Percentiles rank a stretch among this genome's conserved stretches.
phyloP scores from a whole-genome alignment of 2,888 invertebrate genomes.

The Hypselothyrea guttata region DNA sequence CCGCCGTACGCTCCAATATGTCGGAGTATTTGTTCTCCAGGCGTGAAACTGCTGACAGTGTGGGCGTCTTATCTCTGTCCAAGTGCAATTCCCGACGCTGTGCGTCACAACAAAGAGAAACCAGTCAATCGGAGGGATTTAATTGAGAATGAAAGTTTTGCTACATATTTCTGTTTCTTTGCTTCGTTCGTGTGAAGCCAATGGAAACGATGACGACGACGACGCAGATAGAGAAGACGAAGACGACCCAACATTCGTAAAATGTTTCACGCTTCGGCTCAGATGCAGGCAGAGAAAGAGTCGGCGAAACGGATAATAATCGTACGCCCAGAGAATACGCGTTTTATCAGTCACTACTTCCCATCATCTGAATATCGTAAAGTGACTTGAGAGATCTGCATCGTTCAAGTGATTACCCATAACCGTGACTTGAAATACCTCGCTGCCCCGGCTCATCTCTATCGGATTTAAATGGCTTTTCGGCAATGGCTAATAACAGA shows the following conservation, averaged over 20 bases:
- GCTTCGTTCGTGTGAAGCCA: slow-evolving; percentile 75
- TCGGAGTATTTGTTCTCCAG: slow-evolving; percentile 91
- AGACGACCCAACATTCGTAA: slow-evolving; percentile 19
- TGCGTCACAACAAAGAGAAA: slow-evolving; percentile 63
- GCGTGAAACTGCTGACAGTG: slow-evolving; percentile 85
- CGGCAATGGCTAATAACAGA: slow-evolving; percentile 65
- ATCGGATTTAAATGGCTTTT: slow-evolving; percentile 59
- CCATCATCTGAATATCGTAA: too few species aligned
- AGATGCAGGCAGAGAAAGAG: slow-evolving; percentile 30
- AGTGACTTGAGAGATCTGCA: too few species aligned
- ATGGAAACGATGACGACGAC: slow-evolving; percentile 52
- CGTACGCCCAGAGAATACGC: too few species aligned
- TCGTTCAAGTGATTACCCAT: too few species aligned
- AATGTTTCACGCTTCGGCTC: slow-evolving; percentile 62
- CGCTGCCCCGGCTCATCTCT: too few species aligned
- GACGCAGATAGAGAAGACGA: slow-evolving; percentile 4
- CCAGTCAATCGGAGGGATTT: slow-evolving; percentile 45
- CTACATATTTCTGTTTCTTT: slow-evolving; percentile 16
- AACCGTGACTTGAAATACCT: too few species aligned
- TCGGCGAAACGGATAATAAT: not conserved
- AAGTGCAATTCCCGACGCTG: slow-evolving; percentile 74
- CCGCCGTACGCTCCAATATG: slow-evolving; percentile 88
- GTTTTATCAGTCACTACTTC: too few species aligned
- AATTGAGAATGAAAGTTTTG: slow-evolving; percentile 66
- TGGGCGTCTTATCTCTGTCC: slow-evolving; percentile 82